phyloP scores from a whole-genome alignment of 2,113 vertebrate genomes.

The Galemys pyrenaicus region DNA sequence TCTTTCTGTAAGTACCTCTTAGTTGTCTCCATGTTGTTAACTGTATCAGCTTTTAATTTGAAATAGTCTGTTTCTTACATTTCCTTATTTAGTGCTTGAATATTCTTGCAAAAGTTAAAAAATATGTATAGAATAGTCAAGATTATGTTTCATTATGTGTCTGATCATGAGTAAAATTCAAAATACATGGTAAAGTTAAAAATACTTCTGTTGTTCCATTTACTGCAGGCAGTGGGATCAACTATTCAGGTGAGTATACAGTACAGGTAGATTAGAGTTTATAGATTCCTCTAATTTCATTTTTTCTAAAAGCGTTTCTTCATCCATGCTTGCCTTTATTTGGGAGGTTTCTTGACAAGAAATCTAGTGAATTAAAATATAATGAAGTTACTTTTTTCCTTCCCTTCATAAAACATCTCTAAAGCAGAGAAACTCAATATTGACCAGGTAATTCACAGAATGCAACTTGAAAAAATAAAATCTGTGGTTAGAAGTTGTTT shows the following conservation, averaged over 20 bases:
- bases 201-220: constrained; percentile 66
- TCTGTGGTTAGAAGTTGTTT: constrained; percentile 28
- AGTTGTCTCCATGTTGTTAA: background rate
- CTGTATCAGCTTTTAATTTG: constrained; percentile 10
- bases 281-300: constrained; percentile 30
- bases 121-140: background rate
- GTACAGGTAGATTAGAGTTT: constrained; percentile 41
- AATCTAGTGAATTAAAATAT: constrained; percentile 40
- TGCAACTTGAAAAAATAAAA: constrained; percentile 18
- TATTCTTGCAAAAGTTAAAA: constrained; percentile 45
- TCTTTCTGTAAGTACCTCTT: constrained; percentile 25
- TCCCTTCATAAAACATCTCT: background rate
- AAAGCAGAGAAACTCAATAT: constrained; percentile 29
- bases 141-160: constrained; percentile 41
- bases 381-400: background rate
- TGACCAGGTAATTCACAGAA: background rate
- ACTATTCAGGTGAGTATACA: constrained; percentile 65
- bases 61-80: constrained; percentile 18
- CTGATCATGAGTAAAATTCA: constrained; percentile 64
- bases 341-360: constrained; percentile 60
- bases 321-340: constrained; percentile 31
- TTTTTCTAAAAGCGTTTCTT: constrained; percentile 49
- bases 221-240: constrained; percentile 57
- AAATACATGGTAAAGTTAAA: constrained; percentile 71
- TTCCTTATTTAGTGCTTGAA: constrained; percentile 28